phyloP scores from a whole-genome alignment of 2,888 invertebrate species.

The Cephus spinipes region DNA sequence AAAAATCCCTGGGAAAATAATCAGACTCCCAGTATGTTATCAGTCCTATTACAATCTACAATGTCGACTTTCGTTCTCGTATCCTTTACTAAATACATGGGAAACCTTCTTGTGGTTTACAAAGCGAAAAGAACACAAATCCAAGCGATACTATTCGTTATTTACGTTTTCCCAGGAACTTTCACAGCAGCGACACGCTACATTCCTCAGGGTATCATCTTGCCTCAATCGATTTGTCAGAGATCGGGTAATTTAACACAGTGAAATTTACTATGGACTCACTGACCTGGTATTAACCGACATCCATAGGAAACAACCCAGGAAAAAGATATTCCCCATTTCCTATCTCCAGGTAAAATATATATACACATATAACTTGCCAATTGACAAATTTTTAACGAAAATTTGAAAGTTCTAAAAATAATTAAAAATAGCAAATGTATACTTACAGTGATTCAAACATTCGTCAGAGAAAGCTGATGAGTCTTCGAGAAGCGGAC shows the following conservation, averaged over 20 bases:
- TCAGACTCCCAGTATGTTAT: constrained; percentile 18
- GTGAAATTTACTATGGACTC: constrained; percentile 42
- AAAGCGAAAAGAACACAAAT: constrained; percentile 10
- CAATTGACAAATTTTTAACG: too few relatives aligned
- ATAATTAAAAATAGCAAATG: not conserved
- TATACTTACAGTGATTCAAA: not conserved
- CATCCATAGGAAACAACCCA: not conserved
- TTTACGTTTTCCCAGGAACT: constrained; percentile 35
- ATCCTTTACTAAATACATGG: not conserved
- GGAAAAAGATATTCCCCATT: not conserved
- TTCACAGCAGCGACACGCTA: constrained; percentile 50
- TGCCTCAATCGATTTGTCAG: constrained; percentile 55
- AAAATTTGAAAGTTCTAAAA: not conserved
- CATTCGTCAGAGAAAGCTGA: not conserved
- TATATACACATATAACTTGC: not conserved
- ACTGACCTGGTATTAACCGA: not conserved
- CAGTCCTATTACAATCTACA: not conserved
- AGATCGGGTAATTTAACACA: constrained; percentile 56
- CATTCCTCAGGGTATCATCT: constrained; percentile 52
- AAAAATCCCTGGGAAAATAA: constrained; percentile 15
- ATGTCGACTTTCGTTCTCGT: not conserved
- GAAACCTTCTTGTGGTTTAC: not conserved
- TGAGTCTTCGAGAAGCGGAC: not conserved
- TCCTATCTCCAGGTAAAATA: not conserved
- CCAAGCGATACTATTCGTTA: not conserved